phyloP scores from a whole-genome alignment of 30 jellyfish, hydroid and myxozoan genomes.

The Chironex yamaguchii region DNA sequence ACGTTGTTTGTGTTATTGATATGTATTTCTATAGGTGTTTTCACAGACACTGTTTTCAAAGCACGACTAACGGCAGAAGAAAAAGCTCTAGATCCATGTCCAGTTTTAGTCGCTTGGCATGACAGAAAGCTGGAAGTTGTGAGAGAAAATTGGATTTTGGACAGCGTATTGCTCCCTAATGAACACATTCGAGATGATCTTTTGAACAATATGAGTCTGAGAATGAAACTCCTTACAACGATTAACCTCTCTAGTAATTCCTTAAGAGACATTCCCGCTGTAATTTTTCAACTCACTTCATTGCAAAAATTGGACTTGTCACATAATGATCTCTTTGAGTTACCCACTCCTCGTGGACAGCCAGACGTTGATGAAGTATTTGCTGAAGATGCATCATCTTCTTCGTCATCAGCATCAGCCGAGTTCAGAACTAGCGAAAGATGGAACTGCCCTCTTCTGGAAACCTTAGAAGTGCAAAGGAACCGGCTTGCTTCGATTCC shows the following conservation, averaged over 20 bases:
- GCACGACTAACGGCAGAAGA: conserved; percentile 44
- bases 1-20: not conserved
- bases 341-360: conserved; percentile 26
- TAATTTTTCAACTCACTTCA: conserved; percentile 79
- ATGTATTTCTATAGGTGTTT: conserved; percentile 61
- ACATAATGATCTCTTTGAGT: conserved; percentile 39
- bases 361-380: not conserved
- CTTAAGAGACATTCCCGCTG: conserved; percentile 64
- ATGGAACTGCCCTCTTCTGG: conserved; percentile 89
- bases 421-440: conserved; percentile 1
- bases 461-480: conserved; percentile 75
- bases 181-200: not conserved
- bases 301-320: conserved; percentile 75
- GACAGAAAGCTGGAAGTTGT: conserved; percentile 53
- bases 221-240: conserved; percentile 61
- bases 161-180: conserved; percentile 55
- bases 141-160: conserved; percentile 74
- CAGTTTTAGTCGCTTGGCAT: conserved; percentile 75
- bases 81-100: conserved; percentile 7
- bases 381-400: not conserved
- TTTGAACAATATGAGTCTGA: conserved; percentile 11
- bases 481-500: conserved; percentile 67
- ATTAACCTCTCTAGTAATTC: conserved; percentile 73
- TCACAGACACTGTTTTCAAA: conserved; percentile 58
- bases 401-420: not conserved